These are phyloP conservation scores for Drosophila bunnanda DNA, from an alignment of 2,888 invertebrate genomes.

Conservation along the genomic window DNA sequence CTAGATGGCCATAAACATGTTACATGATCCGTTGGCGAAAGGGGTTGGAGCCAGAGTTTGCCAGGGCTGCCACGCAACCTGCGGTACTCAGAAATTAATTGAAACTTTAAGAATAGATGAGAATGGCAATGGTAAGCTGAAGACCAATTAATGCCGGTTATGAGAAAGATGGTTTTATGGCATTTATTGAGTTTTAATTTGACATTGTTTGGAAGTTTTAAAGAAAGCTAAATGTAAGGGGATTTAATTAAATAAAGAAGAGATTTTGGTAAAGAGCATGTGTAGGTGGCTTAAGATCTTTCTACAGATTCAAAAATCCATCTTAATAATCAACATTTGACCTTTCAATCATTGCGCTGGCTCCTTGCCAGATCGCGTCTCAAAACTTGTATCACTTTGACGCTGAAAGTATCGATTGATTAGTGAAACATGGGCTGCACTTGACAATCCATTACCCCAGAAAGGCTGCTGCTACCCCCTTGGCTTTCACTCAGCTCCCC, in stretches of 20 bases:
- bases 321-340: background rate
- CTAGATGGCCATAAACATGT: constrained; percentile 50
- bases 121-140: background rate
- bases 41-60: constrained; percentile 8
- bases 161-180: background rate
- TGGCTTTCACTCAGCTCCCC: background rate
- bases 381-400: background rate
- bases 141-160: background rate
- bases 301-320: background rate
- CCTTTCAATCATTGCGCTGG: background rate
- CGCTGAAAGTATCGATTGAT: constrained; percentile 29
- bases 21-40: constrained; percentile 36
- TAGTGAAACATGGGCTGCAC: constrained; percentile 21
- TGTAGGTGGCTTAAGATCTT: background rate
- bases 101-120: constrained; percentile 8
- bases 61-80: constrained; percentile 9
- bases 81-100: constrained; percentile 20
- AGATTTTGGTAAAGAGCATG: background rate
- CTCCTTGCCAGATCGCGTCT: background rate
- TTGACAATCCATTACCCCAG: constrained; percentile 33
- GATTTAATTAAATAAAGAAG: background rate
- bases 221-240: no score
- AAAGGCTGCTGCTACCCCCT: background rate
- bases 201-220: background rate
- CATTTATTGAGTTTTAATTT: background rate